Evolutionary conservation across 2,797 vertebrate species (phyloP), one percentile per base, ranked within the genome.

Genomic region (Gila robusta): DNA sequence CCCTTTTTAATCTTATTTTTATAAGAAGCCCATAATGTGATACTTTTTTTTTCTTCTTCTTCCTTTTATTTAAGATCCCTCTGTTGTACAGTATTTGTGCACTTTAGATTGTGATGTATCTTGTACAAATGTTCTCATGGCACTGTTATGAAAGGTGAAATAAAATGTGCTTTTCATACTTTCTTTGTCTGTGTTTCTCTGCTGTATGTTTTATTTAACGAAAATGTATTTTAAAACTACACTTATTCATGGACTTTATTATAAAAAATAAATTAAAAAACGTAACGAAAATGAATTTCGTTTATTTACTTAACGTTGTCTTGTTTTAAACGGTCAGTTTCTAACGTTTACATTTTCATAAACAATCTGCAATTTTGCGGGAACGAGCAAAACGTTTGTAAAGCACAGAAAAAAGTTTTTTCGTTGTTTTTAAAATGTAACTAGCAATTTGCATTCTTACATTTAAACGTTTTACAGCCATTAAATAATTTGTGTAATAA

Each of bases 71-170:
- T 93, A 95, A 94, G 90, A 94, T 95, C 93, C 94, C 93, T 95
- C 95, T 92, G 96, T 94, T 95, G 92, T 96, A 96, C 94, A 95
- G 94, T 96, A 95, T 95, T 92, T 93, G 96, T 94, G 94, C 95
- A 96, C 95, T 96, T 96, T 96, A 96, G 95, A 94, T 96, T 94
- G 96, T 96, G 96, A 95, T 94, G 96, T 96, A 95, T 94, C 95
- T 95, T 96, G 95, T 96, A 96, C 92, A 96, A 96, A 95, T 89
- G 95, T 96, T 96, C 94, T 94, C 93, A 94, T 96, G 94, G 93
- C 95, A 94, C 94, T 96, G 95, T 95, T 95, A 95, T 95, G 93
- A 94, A 95, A 93, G 95, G 94, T 94, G 92, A 91, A 96, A 96
- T 96, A 96, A 96, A 96, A 90, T 88, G 91, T 82, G 95, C 94